Evolutionary conservation across 1,140 invertebrate species (phyloP).

Genomic region (Drosophila nigromelanica): DNA sequence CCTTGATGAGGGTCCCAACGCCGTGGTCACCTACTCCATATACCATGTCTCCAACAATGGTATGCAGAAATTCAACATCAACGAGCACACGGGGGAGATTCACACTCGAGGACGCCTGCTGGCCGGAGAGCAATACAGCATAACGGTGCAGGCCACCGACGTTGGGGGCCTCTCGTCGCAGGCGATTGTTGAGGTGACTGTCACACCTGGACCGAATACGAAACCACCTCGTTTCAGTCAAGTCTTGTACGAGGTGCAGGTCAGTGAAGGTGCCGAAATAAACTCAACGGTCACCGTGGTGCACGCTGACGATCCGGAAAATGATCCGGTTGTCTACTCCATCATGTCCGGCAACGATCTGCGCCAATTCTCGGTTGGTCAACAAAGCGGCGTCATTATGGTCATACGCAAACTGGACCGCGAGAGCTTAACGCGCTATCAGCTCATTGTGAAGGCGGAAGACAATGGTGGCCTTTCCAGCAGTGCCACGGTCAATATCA

Average conservation of each 20-base stretch:
- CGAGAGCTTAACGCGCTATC: conserved; percentile 93
- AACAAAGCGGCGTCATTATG: conserved; percentile 91
- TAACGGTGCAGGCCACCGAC: conserved; percentile 92
- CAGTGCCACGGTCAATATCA: conserved; percentile 93
- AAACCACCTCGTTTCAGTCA: conserved; percentile 92
- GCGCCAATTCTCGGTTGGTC: conserved; percentile 92
- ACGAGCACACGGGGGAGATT: conserved; percentile 91
- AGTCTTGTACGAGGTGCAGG: conserved; percentile 92
- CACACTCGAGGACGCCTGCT: conserved; percentile 90
- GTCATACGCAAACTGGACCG: conserved; percentile 93
- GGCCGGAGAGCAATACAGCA: conserved; percentile 94
- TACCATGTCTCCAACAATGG: conserved; percentile 96
- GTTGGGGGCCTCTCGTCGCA: conserved; percentile 89
- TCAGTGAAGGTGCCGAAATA: conserved; percentile 93
- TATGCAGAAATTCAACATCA: conserved; percentile 92
- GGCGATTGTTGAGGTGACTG: conserved; percentile 92
- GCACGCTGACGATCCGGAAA: conserved; percentile 94
- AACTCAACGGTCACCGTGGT: conserved; percentile 92
- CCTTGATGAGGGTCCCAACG: conserved; percentile 93
- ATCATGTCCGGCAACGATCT: conserved; percentile 94
- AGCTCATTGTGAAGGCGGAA: conserved; percentile 93
- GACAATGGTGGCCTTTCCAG: conserved; percentile 92
- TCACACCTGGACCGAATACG: conserved; percentile 93
- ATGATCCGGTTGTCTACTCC: conserved; percentile 92
- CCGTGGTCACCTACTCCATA: conserved; percentile 91